A percentile compares a stretch with the other conserved stretches of the same genome.
Conservation (phyloP, 2,113 vertebrate genomes). For the Trogon surrucura region DNA sequence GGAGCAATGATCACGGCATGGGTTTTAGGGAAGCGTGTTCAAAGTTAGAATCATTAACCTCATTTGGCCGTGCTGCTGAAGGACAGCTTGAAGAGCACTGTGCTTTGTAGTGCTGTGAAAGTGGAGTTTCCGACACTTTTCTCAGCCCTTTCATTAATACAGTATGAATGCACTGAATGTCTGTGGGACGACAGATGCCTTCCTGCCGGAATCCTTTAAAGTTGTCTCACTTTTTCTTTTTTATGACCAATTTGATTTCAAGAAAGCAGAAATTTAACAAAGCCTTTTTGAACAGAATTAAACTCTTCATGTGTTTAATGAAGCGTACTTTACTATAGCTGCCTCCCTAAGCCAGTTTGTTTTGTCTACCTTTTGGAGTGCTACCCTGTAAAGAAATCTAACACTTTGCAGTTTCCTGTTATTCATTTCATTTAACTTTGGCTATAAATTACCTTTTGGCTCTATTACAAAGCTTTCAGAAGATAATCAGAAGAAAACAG, state of each 20-base stretch:
- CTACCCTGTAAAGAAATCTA: conserved; percentile 54
- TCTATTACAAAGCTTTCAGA: conserved; percentile 48
- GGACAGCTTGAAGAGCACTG: neutral
- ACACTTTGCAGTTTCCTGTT: conserved; percentile 55
- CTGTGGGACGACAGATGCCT: neutral
- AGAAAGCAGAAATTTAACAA: conserved; percentile 27
- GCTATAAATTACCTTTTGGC: conserved; percentile 51
- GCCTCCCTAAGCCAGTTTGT: conserved; percentile 43
- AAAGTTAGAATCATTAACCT: neutral
- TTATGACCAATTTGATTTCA: conserved; percentile 46
- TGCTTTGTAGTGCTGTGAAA: neutral
- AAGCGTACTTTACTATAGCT: conserved; percentile 20
- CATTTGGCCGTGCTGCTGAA: neutral
- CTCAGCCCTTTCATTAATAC: neutral
- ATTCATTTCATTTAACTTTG: conserved; percentile 35
- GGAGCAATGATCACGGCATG: neutral
- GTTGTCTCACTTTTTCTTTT: conserved; percentile 15
- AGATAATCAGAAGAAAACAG: conserved; percentile 57
- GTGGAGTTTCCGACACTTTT: neutral
- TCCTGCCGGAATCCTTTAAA: conserved; percentile 9
- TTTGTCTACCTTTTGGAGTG: conserved; percentile 51
- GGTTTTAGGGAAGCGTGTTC: neutral
- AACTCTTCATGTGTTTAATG: conserved; percentile 51
- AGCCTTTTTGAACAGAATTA: conserved; percentile 47
- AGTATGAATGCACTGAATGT: neutral